Evolutionary conservation across 2,113 vertebrate genomes (phyloP), one percentile per base, ranked within the genome.

Genomic region (Corvus moneduloides): DNA sequence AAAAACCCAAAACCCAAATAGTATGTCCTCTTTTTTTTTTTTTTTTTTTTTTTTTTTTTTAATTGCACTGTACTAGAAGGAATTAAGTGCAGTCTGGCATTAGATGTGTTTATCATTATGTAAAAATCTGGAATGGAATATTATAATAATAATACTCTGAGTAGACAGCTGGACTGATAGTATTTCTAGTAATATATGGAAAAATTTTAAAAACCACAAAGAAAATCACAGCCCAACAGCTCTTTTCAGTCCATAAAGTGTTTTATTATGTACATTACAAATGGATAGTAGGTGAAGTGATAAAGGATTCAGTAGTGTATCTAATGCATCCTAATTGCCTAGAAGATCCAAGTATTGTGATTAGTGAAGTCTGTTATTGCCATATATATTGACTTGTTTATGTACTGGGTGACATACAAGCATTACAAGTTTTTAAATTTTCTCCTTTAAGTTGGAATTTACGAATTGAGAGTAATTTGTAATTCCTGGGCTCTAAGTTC

Each of bases 1-100:
- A 99, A 98, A 99, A 99, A 93, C 98, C 98, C 81, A 99, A 99
- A 98, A 99, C 99, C 51, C 98, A 99, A 96, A 99, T 99, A 89
- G 99, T 99, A 98, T 95, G 99, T 99, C 54, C 16, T 21, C 7
- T 15, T 2, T 95, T 64, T 21, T 8, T 15, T 2, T 95, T 64
- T 95, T 63, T 64, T 98, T 44, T 51, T 89, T 93, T 94, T 61
- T 23, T 23, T 96, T 87, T 71, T 16, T 30, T 30, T 30, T 12
- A 35, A 83, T 90, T 96, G 84, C 92, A n/a, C 73, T 96, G 24
- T 82, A 95, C 27, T 91, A 82, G 84, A 67, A 89, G 75, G 24
- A 81, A 46, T 84, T 84, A 66, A 56, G 24, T 87, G 41, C 88
- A 58, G 49, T 63, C 68, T 88, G 74, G 33, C 77, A 89, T 94